Evolutionary conservation across 23 tunicate genomes (phyloP), one percentile per base, ranked within the genome.

Genomic region (Clavelina lepadiformis): DNA sequence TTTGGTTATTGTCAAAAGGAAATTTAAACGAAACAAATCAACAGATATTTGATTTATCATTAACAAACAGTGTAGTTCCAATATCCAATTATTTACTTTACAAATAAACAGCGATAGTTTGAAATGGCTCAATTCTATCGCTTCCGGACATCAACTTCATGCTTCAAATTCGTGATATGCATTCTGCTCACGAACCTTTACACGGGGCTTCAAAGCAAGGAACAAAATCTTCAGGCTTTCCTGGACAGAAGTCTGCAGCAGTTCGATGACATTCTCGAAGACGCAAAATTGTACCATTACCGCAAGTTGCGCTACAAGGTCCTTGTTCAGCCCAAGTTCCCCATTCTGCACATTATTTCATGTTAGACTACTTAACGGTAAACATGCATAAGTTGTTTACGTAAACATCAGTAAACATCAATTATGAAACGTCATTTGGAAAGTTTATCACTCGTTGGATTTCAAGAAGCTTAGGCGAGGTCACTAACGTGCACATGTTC

Each of bases 221-320:
- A 1, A 79, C 37, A 20, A 32, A 23, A 59, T 79, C 85, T 22
- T 61, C 52, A n/a, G 51, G 5, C 21, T 23, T 26, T 1, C 85
- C 85, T n/a, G 61, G 82, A 49, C 85, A 79, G 22, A 31, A n/a
- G n/a, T 56, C 69, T 5, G 70, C 85, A 31, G 5, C 28, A 0
- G 50, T 3, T 37, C 56, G 56, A 22, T 31, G n/a, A 32, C 85
- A 79, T 23, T 69, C 68, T 32, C 85, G 20, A 25, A 56, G 27
- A 2, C 85, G 46, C 3, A 44, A 3, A 2, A 33, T 28, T 26
- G 63, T 59, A 1, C 85, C 85, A 5, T 79, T 46, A 1, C 85
- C 85, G 33, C 85, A 79, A 3, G 69, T 69, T 4, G 51, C 76
- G 28, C 76, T 79, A 37, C 85, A 79, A 1, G 85, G 38, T 4